phyloP scores from a whole-genome alignment of 2,113 vertebrate genomes.

The Sinocyclocheilus rhinocerous region DNA sequence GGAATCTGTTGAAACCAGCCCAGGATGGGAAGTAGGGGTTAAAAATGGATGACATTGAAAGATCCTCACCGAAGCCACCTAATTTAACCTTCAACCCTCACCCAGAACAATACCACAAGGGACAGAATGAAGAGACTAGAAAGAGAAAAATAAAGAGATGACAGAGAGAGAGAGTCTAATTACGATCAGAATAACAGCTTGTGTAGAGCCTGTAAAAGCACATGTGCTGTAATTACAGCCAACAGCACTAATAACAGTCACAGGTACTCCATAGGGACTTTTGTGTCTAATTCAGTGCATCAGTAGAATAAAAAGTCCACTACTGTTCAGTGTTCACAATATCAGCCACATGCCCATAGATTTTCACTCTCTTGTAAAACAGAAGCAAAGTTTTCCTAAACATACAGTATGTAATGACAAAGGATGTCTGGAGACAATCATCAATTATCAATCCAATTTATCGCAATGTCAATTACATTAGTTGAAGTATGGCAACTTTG shows the following conservation, averaged over 20 bases:
- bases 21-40: neutral
- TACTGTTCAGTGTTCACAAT: slow-evolving; percentile 2
- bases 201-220: slow-evolving; percentile 26
- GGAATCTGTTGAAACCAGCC: neutral
- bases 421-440: neutral
- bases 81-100: slow-evolving; percentile 36
- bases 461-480: neutral
- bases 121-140: slow-evolving; percentile 7
- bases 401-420: neutral
- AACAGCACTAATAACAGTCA: slow-evolving; percentile 59
- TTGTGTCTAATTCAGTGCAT: slow-evolving; percentile 66
- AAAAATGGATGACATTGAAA: slow-evolving; percentile 16
- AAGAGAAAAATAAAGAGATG: slow-evolving; percentile 38
- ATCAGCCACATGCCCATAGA: neutral
- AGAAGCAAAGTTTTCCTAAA: neutral
- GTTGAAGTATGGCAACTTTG: neutral
- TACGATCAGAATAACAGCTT: slow-evolving; percentile 31
- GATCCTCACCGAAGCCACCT: slow-evolving; percentile 1
- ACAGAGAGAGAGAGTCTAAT: slow-evolving; percentile 48
- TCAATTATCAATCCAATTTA: neutral
- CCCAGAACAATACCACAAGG: slow-evolving; percentile 25
- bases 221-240: slow-evolving; percentile 60
- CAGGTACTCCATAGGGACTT: slow-evolving; percentile 58
- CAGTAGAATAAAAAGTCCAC: slow-evolving; percentile 49
- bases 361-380: no score